A percentile compares a stretch with the other conserved stretches of the same genome.
Evolutionary conservation across 2,113 vertebrate species (phyloP).

Genomic region (Centropus bengalensis): DNA sequence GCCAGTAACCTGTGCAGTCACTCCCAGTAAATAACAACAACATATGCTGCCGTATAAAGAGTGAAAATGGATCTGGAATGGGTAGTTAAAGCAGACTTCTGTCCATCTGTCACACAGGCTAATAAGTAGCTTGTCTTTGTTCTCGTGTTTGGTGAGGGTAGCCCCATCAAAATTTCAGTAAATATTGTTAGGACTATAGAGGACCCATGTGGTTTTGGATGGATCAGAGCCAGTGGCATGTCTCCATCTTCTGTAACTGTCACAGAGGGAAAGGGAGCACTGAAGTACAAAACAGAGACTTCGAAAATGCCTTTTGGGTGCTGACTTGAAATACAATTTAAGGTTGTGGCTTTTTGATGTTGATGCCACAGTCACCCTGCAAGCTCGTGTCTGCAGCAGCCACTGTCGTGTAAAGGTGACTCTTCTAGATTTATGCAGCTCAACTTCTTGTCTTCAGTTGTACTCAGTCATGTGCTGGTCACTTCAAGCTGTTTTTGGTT

Average conservation of each 20-base stretch:
- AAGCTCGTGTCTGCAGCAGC: background rate
- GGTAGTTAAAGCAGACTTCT: slow-evolving; percentile 23
- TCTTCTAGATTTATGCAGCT: background rate
- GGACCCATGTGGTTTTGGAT: background rate
- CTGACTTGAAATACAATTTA: background rate
- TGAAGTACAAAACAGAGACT: background rate
- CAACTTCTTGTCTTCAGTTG: background rate
- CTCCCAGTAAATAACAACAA: background rate
- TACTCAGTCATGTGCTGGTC: background rate
- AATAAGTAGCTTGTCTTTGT: slow-evolving; percentile 8
- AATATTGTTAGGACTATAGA: background rate
- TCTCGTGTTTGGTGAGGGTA: background rate
- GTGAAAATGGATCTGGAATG: slow-evolving; percentile 24
- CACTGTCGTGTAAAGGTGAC: background rate
- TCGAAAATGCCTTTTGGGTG: background rate
- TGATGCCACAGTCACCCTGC: background rate
- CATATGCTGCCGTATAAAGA: background rate
- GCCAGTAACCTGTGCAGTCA: background rate
- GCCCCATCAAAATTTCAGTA: background rate
- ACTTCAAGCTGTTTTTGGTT: background rate
- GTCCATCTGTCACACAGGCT: slow-evolving; percentile 26
- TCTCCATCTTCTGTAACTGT: background rate
- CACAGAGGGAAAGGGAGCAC: background rate
- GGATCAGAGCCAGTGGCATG: background rate
- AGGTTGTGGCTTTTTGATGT: background rate